Conservation (phyloP, 2,113 vertebrate genomes). For the Dicaeum eximium region DNA sequence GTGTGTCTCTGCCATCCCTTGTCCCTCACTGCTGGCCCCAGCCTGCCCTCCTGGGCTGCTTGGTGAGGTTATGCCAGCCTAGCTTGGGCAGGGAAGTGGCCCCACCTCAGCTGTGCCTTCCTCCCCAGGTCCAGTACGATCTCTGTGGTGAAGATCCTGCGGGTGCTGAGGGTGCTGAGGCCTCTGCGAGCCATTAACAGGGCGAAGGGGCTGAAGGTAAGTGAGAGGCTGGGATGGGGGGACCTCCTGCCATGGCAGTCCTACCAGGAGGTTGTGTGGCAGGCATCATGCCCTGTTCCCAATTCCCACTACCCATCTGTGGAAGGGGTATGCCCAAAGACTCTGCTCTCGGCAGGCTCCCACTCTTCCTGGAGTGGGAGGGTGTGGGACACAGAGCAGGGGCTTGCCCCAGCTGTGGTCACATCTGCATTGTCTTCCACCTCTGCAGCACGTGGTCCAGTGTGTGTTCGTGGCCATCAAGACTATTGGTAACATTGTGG, state of each 20-base stretch:
- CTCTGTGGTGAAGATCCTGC: conserved; percentile 97
- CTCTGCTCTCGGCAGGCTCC: background rate
- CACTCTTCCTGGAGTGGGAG: background rate
- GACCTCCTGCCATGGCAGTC: rapidly evolving
- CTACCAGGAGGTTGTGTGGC: background rate
- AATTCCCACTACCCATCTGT: background rate
- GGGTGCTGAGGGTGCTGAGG: conserved; percentile 92
- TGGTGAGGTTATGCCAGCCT: background rate
- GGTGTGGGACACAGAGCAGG: background rate
- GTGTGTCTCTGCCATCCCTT: background rate
- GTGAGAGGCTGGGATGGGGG: background rate
- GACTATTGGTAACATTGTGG: conserved; percentile 96
- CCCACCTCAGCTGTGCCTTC: background rate
- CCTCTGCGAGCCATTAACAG: conserved; percentile 96
- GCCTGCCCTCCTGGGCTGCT: background rate
- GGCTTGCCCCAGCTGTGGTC: background rate
- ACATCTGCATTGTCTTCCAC: background rate
- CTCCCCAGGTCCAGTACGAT: conserved; percentile 89
- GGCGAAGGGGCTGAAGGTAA: conserved; percentile 96
- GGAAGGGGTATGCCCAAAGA: background rate
- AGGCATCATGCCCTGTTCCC: background rate
- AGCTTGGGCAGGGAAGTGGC: background rate
- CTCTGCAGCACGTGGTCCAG: conserved; percentile 92
- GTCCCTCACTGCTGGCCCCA: background rate
- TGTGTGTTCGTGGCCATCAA: conserved; percentile 97